Evolutionary conservation across 2,888 invertebrate genomes (phyloP).

Genomic region (Papilio demoleus): DNA sequence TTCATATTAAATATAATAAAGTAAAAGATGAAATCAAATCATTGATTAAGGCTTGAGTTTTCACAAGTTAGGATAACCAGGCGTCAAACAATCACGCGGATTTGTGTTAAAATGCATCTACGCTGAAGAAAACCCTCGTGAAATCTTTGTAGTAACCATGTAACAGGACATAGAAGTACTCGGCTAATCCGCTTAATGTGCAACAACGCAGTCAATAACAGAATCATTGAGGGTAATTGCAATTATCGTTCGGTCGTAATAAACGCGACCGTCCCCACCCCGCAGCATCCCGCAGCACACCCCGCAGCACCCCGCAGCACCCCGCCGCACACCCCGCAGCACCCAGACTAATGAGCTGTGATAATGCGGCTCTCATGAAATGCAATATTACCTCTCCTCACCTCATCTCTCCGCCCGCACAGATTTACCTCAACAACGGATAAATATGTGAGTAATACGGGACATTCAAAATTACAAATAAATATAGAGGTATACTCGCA

Average conservation of each 20-base stretch:
- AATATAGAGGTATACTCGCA: too few species aligned
- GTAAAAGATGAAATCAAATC: too few species aligned
- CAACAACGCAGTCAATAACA: constrained; percentile 35
- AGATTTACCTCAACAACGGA: background rate
- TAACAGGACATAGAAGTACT: background rate
- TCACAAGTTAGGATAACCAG: too few species aligned
- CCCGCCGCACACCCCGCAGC: background rate
- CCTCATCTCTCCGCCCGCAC: background rate
- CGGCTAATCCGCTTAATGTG: background rate
- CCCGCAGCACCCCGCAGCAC: too few species aligned
- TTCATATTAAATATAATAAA: too few species aligned
- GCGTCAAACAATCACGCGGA: too few species aligned
- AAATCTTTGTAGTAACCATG: background rate
- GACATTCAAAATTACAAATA: too few species aligned
- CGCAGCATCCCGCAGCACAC: too few species aligned
- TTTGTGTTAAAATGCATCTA: too few species aligned
- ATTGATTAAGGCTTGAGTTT: too few species aligned
- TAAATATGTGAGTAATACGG: too few species aligned
- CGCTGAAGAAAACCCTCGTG: too few species aligned
- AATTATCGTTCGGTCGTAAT: constrained; percentile 31
- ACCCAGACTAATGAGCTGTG: constrained; percentile 23
- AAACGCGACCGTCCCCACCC: constrained; percentile 3
- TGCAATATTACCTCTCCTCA: background rate
- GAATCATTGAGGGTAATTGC: constrained; percentile 28
- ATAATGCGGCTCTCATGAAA: constrained; percentile 28